Evolutionary conservation across 2,888 invertebrate genomes (phyloP), one percentile per base, ranked within the genome.

Genomic region (Mythimna impura): DNA sequence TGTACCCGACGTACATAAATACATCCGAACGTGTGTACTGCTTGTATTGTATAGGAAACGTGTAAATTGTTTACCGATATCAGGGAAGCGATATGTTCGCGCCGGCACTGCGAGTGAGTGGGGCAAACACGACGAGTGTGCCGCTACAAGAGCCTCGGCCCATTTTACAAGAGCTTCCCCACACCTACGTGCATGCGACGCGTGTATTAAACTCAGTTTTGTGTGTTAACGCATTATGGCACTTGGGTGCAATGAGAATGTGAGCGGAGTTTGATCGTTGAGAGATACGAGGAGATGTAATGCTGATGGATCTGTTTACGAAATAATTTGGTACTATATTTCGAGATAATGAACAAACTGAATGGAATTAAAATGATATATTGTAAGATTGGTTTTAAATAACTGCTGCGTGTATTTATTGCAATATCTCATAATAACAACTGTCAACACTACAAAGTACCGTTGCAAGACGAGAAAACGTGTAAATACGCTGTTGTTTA

Each of bases 11-110:
- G 62, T 75, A 80, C 73, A 83, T 80, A 86, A 86, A 85, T 81
- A 80, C 79, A 80, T 74, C 78, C 72, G 63, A 69, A 73, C 70
- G 81, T 84, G 77, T 81, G 84, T 78, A 82, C 72, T 76, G 76
- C 78, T 78, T 72, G 78, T 85, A 78, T 81, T 85, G 81, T 87
- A 80, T 86, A 86, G 85, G 82, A 83, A 87, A 89, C 87, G 88
- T 89, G 90, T 88, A 88, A 89, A 90, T 89, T 90, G 90, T 90
- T 90, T 90, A 85, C 89, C 89, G 89, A 90, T 90, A 89, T 85
- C 88, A 84, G 89, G 89, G 89, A 87, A 87, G 86, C 87, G 86
- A 86, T 87, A 87, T 83, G 87, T 87, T 82, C 87, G 81, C 84
- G 84, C 81, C 82, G 83, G 78, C 86, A 82, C 80, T 83, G 85